Percentiles rank a stretch among this genome's conserved stretches.
phyloP scores from a whole-genome alignment of 2,113 vertebrate genomes.

The Macquaria australasica region DNA sequence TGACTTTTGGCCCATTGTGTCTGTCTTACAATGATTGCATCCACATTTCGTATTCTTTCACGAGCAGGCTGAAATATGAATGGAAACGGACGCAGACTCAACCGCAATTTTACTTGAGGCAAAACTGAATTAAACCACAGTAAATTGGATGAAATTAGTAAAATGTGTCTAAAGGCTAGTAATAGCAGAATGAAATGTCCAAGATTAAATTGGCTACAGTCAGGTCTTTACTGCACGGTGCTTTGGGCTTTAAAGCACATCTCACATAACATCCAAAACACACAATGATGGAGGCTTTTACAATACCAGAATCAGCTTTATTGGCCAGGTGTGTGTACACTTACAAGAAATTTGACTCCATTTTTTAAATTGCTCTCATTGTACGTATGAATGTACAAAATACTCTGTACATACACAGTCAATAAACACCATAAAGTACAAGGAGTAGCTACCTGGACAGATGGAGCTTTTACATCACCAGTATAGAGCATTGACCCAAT shows the following conservation, averaged over 20 bases:
- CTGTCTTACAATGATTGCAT: neutral
- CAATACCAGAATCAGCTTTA: neutral
- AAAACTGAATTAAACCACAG: neutral
- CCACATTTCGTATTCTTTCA: neutral
- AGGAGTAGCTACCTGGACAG: neutral
- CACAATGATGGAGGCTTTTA: neutral
- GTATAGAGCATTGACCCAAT: neutral
- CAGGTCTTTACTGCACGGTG: neutral
- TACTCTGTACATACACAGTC: neutral
- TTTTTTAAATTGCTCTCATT: no score
- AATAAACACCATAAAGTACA: neutral
- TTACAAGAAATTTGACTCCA: no score
- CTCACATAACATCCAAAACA: neutral
- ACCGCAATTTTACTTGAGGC: constrained; percentile 1
- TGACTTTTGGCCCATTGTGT: neutral
- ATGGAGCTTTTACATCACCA: neutral
- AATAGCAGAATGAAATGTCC: neutral
- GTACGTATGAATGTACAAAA: neutral
- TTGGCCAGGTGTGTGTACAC: no score
- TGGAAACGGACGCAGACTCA: neutral
- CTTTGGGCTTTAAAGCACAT: neutral
- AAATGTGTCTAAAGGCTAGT: constrained; percentile 1
- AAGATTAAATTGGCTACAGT: neutral
- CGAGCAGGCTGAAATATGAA: neutral
- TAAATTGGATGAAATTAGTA: neutral